These are phyloP conservation scores for Chamaea fasciata DNA, from an alignment of 2,113 vertebrate species.

Conservation along the genomic window DNA sequence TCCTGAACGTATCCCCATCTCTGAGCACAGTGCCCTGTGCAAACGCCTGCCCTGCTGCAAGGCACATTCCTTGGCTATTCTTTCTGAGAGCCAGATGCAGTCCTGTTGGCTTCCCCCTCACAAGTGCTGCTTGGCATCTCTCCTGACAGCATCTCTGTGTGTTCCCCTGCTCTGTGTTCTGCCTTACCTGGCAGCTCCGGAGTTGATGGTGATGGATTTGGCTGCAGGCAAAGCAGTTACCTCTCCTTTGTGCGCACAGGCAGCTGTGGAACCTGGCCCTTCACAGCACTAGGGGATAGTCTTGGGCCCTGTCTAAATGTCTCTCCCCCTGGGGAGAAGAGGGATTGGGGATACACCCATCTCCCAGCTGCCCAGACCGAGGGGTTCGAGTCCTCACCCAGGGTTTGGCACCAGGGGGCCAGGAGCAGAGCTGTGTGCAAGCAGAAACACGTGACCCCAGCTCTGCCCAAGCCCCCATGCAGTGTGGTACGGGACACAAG, in stretches of 20 bases:
- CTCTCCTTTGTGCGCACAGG: neutral
- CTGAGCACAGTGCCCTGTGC: neutral
- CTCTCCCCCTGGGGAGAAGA: neutral
- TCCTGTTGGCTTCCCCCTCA: neutral
- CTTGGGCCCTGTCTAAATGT: neutral
- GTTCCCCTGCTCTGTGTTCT: neutral
- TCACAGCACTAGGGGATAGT: neutral
- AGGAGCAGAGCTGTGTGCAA: neutral
- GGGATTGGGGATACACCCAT: fast-evolving
- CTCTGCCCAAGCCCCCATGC: fast-evolving
- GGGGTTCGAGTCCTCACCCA: fast-evolving
- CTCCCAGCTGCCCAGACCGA: neutral
- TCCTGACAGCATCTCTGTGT: neutral
- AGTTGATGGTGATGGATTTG: neutral
- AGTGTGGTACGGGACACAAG: fast-evolving
- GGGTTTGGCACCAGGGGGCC: neutral
- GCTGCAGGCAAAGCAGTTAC: neutral
- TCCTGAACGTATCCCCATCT: neutral
- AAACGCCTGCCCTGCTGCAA: neutral
- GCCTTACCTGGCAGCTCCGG: neutral
- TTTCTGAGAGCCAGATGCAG: neutral
- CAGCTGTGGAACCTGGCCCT: neutral
- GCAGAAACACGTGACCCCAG: fast-evolving
- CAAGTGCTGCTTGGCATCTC: neutral
- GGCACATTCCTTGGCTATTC: fast-evolving